phyloP scores from a whole-genome alignment of 2,797 vertebrate species.

The Argentina silus region DNA sequence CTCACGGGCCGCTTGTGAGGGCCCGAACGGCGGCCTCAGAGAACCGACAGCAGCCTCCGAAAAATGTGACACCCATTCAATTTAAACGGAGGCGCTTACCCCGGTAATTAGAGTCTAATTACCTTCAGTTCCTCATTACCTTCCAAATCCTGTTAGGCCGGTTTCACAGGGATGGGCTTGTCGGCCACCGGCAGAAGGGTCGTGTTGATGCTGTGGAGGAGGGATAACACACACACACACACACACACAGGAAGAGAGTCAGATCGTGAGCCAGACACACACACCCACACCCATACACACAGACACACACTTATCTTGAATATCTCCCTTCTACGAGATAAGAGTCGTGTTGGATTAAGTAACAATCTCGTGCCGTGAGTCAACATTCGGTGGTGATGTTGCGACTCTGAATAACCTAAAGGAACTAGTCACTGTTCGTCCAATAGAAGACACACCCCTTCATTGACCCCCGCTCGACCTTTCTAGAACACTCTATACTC shows the following conservation, averaged over 20 bases:
- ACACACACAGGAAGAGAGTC: constrained; percentile 4
- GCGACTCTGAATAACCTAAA: too few species aligned
- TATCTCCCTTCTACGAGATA: too few species aligned
- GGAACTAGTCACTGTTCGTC: too few species aligned
- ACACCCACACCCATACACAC: not conserved
- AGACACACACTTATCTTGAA: not conserved
- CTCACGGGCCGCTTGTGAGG: constrained; percentile 37
- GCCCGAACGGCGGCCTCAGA: not conserved
- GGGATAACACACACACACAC: constrained; percentile 24
- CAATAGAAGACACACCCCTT: too few species aligned
- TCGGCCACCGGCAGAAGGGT: too few species aligned
- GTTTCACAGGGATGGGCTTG: not conserved
- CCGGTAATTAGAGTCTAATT: constrained; percentile 34
- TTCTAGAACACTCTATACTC: too few species aligned
- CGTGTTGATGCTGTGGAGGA: not conserved
- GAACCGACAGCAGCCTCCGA: too few species aligned
- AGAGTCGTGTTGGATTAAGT: too few species aligned
- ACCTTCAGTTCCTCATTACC: constrained; percentile 19
- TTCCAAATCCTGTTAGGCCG: constrained; percentile 18
- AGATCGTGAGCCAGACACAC: not conserved
- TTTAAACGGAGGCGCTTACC: constrained; percentile 31
- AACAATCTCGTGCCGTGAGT: too few species aligned
- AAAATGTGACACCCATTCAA: constrained; percentile 35
- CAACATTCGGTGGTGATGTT: too few species aligned
- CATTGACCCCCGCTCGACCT: too few species aligned